Evolutionary conservation across 2,888 invertebrate species (phyloP).

Genomic region (Troides helena): DNA sequence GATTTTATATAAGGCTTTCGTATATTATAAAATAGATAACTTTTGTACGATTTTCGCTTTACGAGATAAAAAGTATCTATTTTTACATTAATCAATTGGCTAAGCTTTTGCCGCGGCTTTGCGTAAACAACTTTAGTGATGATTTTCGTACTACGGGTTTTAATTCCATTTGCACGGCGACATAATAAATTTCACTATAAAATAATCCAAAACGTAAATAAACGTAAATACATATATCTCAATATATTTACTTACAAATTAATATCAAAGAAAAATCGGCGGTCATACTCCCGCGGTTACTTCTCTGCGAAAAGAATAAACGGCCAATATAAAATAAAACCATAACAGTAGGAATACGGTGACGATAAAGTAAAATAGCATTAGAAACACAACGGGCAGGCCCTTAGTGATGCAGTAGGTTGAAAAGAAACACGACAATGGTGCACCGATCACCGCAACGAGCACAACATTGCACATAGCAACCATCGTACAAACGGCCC

Average conservation of each 20-base stretch:
- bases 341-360: constrained; percentile 46
- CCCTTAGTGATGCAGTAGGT: constrained; percentile 43
- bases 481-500: constrained; percentile 36
- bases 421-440: constrained; percentile 46
- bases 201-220: too few relatives aligned
- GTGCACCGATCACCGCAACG: constrained; percentile 33
- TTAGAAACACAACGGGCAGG: constrained; percentile 33
- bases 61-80: neutral
- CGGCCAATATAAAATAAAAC: constrained; percentile 51
- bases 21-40: too few relatives aligned
- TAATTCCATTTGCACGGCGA: neutral
- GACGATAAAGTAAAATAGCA: constrained; percentile 34
- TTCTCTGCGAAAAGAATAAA: constrained; percentile 29
- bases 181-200: too few relatives aligned
- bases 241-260: neutral
- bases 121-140: neutral
- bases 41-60: neutral
- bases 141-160: neutral
- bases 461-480: constrained; percentile 40
- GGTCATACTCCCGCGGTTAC: neutral
- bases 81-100: neutral
- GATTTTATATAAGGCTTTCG: too few relatives aligned
- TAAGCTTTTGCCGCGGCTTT: neutral
- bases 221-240: neutral
- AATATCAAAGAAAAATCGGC: neutral